These are phyloP conservation scores for Andrena minutula DNA, from an alignment of 2,888 invertebrate genomes.

Conservation along the genomic window DNA sequence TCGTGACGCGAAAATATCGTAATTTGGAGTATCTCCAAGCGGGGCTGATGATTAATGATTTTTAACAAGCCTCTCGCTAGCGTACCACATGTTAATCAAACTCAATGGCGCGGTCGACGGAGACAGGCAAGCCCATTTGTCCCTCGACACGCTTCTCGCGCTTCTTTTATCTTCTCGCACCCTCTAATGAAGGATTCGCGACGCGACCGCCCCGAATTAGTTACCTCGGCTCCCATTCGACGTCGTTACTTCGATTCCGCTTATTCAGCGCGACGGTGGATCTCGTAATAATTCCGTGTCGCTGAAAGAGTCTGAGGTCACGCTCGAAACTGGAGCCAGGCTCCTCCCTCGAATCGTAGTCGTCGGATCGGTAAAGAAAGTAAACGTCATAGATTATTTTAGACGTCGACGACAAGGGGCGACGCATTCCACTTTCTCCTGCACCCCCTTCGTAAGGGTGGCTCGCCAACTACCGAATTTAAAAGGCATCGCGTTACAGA, in stretches of 20 bases:
- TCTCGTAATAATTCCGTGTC: not conserved
- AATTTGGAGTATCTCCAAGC: conserved; percentile 64
- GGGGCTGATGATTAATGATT: conserved; percentile 52
- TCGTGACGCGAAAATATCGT: conserved; percentile 62
- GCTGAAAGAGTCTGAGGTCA: not conserved
- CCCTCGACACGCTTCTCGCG: conserved; percentile 11
- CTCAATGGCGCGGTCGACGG: not conserved
- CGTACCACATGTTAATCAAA: conserved; percentile 15
- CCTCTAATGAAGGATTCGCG: not conserved
- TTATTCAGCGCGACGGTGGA: not conserved
- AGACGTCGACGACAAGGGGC: conserved; percentile 55
- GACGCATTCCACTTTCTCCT: conserved; percentile 56
- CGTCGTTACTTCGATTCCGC: not conserved
- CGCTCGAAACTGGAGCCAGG: no score
- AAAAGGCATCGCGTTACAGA: conserved; percentile 72
- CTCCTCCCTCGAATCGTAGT: no score
- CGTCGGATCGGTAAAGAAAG: not conserved
- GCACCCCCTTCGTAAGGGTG: not conserved
- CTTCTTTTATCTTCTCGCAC: not conserved
- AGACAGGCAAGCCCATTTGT: conserved; percentile 15
- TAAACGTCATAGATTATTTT: conserved; percentile 61
- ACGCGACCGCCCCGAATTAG: not conserved
- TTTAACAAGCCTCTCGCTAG: conserved; percentile 45
- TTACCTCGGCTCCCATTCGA: not conserved
- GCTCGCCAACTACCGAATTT: conserved; percentile 72